Base-by-base conservation (phyloP, 2,113 vertebrate species). In the Scatophagus argus region DNA sequence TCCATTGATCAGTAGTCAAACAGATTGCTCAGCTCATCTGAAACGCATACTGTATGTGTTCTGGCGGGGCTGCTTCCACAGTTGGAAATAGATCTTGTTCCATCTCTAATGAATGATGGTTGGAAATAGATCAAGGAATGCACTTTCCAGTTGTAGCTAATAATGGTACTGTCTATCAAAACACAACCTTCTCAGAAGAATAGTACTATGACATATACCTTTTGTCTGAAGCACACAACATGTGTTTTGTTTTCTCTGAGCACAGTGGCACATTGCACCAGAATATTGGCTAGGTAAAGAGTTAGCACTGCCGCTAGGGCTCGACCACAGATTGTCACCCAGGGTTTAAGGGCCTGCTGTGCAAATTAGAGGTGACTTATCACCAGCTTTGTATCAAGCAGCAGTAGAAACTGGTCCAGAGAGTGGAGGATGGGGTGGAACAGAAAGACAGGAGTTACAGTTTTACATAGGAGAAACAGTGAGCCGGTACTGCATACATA, bases 281-380 rank as follows among this genome's bases (percentile, higher is more conserved):
- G 55, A 64, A 73, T 71, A 59, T 62, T 68, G 38, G 38, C 66
- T 59, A 83, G 75, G 65, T 87, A 66, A 76, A 78, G 59, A 59
- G 70, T 65, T 56, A 65, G 74, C 76, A 8, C 44, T 74, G 68
- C 68, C 68, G 83, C 83, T 61, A 55, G 51, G 44, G 72, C 62
- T 88, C 56, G 29, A 65, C 38, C 39, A 77, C 74, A 89, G 76
- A 87, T 90, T 87, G 81, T 84, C 88, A 86, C 91, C 74, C 14
- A 8, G 86, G 88, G 73, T 86, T 92, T 90, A 91, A 71, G 67
- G 74, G 32, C 67, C 60, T 72, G 64, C 80, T 78, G 89, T 89
- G 90, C 83, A 86, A 93, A 93, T 93, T 85, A 86, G 88, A 89
- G 58, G 82, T 84, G 87, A 90, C 84, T 90, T 92, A 93, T 83